Conservation (phyloP, 1,140 invertebrate genomes). For the Eumeta japonica region DNA sequence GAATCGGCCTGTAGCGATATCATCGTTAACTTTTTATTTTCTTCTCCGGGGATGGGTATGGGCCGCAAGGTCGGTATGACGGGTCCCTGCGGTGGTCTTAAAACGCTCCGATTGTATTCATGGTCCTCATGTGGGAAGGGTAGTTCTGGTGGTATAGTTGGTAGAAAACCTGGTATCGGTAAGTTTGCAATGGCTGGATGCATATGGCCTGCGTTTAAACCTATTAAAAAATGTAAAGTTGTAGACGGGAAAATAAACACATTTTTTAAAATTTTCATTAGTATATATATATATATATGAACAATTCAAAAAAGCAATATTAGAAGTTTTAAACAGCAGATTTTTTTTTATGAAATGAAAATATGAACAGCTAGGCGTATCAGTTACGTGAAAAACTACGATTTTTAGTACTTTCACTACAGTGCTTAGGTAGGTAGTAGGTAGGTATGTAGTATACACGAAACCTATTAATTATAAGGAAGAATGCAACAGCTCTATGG, state of each 20-base stretch:
- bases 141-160: conserved; percentile 36
- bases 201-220: not conserved
- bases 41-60: conserved; percentile 23
- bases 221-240: conserved; percentile 19
- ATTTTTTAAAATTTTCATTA: too few species aligned
- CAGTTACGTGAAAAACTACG: too few species aligned
- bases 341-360: too few species aligned
- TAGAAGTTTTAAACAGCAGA: too few species aligned
- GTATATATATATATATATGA: too few species aligned
- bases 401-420: too few species aligned
- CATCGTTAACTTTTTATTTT: conserved; percentile 59
- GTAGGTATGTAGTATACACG: too few species aligned
- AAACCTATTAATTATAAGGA: conserved; percentile 2
- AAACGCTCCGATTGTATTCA: conserved; percentile 38
- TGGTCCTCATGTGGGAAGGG: conserved; percentile 32
- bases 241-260: conserved; percentile 7
- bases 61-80: too few species aligned
- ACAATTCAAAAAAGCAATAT: too few species aligned
- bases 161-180: conserved; percentile 28
- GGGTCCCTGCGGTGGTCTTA: conserved; percentile 16
- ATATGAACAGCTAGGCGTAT: too few species aligned
- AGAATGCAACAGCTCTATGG: conserved; percentile 6
- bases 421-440: too few species aligned
- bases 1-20: conserved; percentile 73
- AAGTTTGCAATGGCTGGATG: conserved; percentile 17